Conservation (phyloP, 2,113 vertebrate species). For the Eulacestoma nigropectus region DNA sequence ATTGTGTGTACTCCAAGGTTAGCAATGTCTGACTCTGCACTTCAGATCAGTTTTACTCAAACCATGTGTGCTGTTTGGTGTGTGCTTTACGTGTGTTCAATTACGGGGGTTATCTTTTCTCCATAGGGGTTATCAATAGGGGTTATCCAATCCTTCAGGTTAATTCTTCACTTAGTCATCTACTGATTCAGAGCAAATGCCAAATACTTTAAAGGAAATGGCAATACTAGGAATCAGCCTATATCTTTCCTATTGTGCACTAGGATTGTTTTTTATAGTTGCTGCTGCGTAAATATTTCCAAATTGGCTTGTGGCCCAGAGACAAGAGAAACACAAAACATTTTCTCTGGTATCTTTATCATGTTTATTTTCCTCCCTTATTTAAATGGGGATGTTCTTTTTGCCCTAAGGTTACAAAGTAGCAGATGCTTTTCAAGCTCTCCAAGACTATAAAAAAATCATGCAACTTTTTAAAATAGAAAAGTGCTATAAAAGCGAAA, state of each 20-base stretch:
- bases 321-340: not conserved
- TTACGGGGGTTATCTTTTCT: not conserved
- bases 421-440: not conserved
- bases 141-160: not conserved
- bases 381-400: not conserved
- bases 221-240: not conserved
- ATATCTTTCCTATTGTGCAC: not conserved
- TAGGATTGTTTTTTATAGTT: not conserved
- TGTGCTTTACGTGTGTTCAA: not conserved
- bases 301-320: constrained; percentile 1
- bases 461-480: not conserved
- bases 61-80: not conserved
- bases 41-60: not conserved
- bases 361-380: not conserved
- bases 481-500: not conserved
- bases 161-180: constrained; percentile 15
- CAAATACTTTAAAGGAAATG: constrained; percentile 5
- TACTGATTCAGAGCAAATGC: not conserved
- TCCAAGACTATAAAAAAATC: not conserved
- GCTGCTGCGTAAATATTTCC: not conserved
- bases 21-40: not conserved
- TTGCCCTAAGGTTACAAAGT: not conserved
- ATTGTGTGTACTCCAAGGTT: not conserved
- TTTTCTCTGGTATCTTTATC: not conserved
- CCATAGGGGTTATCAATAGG: not conserved